These are phyloP conservation scores for Linhomoeus sp. DNA, from an alignment of 2,888 invertebrate species.

Conservation along the genomic window DNA sequence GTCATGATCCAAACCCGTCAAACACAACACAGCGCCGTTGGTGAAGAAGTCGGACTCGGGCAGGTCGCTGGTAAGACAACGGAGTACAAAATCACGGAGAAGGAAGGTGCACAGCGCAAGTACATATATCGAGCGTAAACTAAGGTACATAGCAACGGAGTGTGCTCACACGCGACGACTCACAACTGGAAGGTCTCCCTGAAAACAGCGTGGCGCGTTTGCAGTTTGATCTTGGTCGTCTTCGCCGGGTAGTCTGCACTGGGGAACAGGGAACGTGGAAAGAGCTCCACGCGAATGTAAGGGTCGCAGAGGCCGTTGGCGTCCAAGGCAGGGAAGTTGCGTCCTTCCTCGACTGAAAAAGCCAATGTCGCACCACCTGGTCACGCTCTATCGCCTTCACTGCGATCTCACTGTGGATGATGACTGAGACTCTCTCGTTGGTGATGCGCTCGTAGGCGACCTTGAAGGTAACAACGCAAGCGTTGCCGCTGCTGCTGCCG, in stretches of 20 bases:
- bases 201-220: constrained; percentile 14
- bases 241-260: constrained; percentile 11
- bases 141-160: too few relatives aligned
- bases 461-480: too few relatives aligned
- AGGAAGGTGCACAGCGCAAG: too few relatives aligned
- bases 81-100: too few relatives aligned
- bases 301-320: constrained; percentile 13
- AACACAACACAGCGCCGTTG: constrained; percentile 14
- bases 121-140: too few relatives aligned
- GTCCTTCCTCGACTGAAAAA: constrained; percentile 11
- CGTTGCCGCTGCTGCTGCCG: too few relatives aligned
- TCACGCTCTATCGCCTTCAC: too few relatives aligned
- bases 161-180: background rate
- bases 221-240: constrained; percentile 14
- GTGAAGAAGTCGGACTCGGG: constrained; percentile 16
- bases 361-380: too few relatives aligned
- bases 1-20: constrained; percentile 18
- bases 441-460: too few relatives aligned
- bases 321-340: constrained; percentile 10
- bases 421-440: too few relatives aligned
- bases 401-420: too few relatives aligned
- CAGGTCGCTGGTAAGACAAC: constrained; percentile 13
- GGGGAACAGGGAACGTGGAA: constrained; percentile 14
- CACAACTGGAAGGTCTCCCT: constrained; percentile 14
- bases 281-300: constrained; percentile 17